phyloP scores from a whole-genome alignment of 2,113 vertebrate species.

The Uria lomvia region DNA sequence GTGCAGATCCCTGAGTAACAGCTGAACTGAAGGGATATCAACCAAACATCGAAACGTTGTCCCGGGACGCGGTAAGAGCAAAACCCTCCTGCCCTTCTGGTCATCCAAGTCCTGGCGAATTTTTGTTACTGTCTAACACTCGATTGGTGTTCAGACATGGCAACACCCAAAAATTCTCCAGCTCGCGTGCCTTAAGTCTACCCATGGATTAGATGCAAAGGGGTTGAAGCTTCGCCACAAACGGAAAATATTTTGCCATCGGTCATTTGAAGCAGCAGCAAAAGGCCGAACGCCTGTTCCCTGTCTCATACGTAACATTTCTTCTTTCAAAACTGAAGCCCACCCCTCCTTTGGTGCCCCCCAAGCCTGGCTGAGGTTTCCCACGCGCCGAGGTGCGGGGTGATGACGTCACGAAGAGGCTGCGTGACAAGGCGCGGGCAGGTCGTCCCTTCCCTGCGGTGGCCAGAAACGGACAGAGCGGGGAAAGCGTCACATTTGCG shows the following conservation, averaged over 20 bases:
- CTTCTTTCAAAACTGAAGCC: neutral
- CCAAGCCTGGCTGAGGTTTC: neutral
- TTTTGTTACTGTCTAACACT: neutral
- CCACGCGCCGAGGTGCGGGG: neutral
- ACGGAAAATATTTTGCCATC: neutral
- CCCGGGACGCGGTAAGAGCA: neutral
- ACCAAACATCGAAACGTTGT: neutral
- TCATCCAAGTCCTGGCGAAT: neutral
- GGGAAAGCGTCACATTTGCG: rapidly evolving
- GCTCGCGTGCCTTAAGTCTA: neutral
- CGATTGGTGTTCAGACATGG: neutral
- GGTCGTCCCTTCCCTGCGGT: neutral
- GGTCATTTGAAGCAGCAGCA: neutral
- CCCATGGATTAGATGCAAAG: neutral
- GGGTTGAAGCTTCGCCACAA: neutral
- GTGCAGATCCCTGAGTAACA: neutral
- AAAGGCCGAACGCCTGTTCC: neutral
- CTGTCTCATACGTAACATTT: rapidly evolving
- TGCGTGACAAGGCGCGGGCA: rapidly evolving
- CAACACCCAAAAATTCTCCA: neutral
- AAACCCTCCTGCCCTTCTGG: neutral
- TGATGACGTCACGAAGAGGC: too few species aligned
- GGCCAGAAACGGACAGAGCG: rapidly evolving
- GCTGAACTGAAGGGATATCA: neutral
- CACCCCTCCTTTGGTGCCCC: rapidly evolving